Percentiles rank a stretch among this genome's conserved stretches.
Evolutionary conservation across 2,113 vertebrate genomes (phyloP).

Genomic region (Serinus canaria): DNA sequence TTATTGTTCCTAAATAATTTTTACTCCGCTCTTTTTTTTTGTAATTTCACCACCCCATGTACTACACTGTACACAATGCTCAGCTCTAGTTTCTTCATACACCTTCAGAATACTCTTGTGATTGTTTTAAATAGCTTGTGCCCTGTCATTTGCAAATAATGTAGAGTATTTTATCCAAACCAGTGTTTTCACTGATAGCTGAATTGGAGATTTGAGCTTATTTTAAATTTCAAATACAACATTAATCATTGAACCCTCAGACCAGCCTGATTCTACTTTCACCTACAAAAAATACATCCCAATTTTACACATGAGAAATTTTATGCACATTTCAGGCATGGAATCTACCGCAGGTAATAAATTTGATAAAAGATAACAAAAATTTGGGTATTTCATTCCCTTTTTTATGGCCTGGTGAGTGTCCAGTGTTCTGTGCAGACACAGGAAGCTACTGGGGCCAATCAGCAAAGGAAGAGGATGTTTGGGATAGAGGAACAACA

Average conservation of each 20-base stretch:
- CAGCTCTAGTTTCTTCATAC: not conserved
- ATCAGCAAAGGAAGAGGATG: not conserved
- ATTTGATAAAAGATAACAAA: not conserved
- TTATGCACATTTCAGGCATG: not conserved
- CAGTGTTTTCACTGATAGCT: not conserved
- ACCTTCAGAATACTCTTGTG: not conserved
- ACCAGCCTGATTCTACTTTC: not conserved
- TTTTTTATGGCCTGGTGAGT: not conserved
- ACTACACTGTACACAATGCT: not conserved
- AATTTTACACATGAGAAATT: not conserved
- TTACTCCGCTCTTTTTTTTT: not conserved
- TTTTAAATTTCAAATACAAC: not conserved
- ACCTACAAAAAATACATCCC: not conserved
- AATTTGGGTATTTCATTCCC: not conserved
- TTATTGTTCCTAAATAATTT: not conserved
- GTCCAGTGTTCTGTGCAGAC: not conserved
- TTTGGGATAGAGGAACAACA: not conserved
- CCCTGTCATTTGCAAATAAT: not conserved
- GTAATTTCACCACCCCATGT: not conserved
- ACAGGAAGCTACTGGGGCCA: not conserved
- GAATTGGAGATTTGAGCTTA: not conserved
- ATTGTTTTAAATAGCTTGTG: not conserved
- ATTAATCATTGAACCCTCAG: not conserved
- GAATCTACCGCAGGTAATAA: not conserved
- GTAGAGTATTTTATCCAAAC: not conserved